Percentiles rank a stretch among this genome's conserved stretches.
These are phyloP conservation scores for Plectropomus leopardus DNA, from an alignment of 2,113 vertebrate genomes.

Conservation along the genomic window DNA sequence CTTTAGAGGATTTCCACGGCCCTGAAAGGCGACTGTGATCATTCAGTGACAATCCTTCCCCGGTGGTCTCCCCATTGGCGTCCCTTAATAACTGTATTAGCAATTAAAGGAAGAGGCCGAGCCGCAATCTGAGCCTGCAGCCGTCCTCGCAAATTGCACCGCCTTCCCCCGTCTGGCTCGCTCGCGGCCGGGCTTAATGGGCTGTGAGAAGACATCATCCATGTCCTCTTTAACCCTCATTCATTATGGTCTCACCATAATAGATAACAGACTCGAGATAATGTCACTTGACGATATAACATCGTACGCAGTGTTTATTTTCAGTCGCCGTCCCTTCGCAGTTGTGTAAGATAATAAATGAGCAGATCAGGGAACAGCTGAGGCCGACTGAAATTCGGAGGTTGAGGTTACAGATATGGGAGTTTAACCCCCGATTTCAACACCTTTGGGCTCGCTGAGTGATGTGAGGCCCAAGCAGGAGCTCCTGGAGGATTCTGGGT, in stretches of 20 bases:
- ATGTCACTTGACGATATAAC: slow-evolving; percentile 40
- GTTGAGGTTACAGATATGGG: slow-evolving; percentile 62
- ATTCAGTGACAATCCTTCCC: slow-evolving; percentile 57
- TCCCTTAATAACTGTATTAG: slow-evolving; percentile 80
- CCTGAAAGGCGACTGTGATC: slow-evolving; percentile 77
- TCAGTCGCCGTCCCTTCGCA: slow-evolving; percentile 50
- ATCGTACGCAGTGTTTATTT: slow-evolving; percentile 65
- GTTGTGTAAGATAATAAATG: slow-evolving; percentile 65
- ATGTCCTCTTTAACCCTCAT: slow-evolving; percentile 50
- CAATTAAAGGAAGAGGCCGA: slow-evolving; percentile 65
- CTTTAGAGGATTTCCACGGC: slow-evolving; percentile 82
- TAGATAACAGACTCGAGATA: slow-evolving; percentile 71
- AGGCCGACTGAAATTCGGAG: background rate
- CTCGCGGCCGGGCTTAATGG: slow-evolving; percentile 57
- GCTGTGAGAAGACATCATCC: slow-evolving; percentile 66
- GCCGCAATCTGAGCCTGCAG: slow-evolving; percentile 26
- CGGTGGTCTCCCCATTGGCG: slow-evolving; percentile 71
- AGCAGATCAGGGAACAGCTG: slow-evolving; percentile 52
- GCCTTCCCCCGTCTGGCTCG: background rate
- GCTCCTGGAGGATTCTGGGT: slow-evolving; percentile 51
- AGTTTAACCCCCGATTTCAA: slow-evolving; percentile 64
- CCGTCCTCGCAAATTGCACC: slow-evolving; percentile 17
- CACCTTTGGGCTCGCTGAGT: slow-evolving; percentile 61
- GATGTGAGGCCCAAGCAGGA: slow-evolving; percentile 56
- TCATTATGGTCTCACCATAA: slow-evolving; percentile 66